Evolutionary conservation across 2,797 vertebrate genomes (phyloP).

Genomic region (Mormyrops attenuatus): DNA sequence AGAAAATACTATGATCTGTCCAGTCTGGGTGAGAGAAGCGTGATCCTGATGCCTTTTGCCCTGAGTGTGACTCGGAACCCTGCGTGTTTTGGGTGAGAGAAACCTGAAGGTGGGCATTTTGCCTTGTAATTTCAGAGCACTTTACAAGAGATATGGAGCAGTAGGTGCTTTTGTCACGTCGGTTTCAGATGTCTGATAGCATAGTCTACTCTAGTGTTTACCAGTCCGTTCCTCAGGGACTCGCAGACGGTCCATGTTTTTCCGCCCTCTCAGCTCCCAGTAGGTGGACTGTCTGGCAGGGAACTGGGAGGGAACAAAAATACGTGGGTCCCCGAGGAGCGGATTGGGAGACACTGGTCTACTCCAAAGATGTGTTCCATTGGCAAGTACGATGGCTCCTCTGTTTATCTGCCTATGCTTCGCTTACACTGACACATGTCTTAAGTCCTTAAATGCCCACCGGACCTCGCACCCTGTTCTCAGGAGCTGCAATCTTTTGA

Average conservation of each 20-base stretch:
- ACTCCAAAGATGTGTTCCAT: constrained; percentile 48
- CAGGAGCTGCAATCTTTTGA: constrained; percentile 24
- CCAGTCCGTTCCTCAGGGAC: neutral
- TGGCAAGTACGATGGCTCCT: constrained; percentile 37
- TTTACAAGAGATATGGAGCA: constrained; percentile 54
- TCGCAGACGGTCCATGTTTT: neutral
- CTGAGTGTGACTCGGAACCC: constrained; percentile 28
- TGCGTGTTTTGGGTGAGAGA: constrained; percentile 29
- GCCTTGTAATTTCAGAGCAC: constrained; percentile 52
- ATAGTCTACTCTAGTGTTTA: constrained; percentile 19
- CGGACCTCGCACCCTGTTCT: constrained; percentile 35
- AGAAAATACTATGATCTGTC: neutral
- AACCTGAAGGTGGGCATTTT: constrained; percentile 26
- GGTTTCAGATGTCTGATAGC: constrained; percentile 29
- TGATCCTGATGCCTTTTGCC: neutral
- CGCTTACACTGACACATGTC: constrained; percentile 48
- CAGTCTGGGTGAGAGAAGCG: neutral
- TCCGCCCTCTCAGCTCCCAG: neutral
- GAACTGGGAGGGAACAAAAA: neutral
- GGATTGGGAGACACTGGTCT: neutral
- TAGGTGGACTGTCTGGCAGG: neutral
- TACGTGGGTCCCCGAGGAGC: neutral
- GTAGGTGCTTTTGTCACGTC: constrained; percentile 48
- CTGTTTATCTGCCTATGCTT: constrained; percentile 45
- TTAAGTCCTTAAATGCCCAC: constrained; percentile 39